Evolutionary conservation across 2,888 invertebrate species (phyloP).

Genomic region (Holacanthella duospinosa): DNA sequence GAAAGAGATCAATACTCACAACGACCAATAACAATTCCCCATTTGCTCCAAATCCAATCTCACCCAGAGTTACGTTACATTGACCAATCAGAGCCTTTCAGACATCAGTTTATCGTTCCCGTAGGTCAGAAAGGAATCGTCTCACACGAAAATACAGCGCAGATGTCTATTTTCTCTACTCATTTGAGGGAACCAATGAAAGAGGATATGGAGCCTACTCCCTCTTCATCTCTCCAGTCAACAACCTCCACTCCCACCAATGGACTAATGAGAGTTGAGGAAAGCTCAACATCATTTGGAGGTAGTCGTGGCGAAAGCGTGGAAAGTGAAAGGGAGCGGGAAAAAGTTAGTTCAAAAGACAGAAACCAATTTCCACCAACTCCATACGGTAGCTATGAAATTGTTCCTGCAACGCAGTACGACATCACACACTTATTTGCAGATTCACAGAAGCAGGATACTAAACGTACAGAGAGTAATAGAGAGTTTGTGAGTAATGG

Average conservation of each 20-base stretch:
- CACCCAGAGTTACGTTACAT: not conserved
- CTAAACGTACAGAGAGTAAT: not conserved
- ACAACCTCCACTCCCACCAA: not conserved
- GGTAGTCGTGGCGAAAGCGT: no score
- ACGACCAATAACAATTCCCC: slow-evolving; percentile 4
- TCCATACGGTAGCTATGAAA: slow-evolving; percentile 23
- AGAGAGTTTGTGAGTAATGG: not conserved
- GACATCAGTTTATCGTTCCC: no score
- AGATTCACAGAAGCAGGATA: slow-evolving; percentile 13
- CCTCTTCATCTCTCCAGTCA: not conserved
- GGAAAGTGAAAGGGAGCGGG: not conserved
- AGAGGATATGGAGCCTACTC: not conserved
- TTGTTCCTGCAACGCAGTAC: slow-evolving; percentile 36
- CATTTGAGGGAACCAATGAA: no score
- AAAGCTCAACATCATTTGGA: no score
- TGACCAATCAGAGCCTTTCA: not conserved
- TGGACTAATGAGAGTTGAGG: not conserved
- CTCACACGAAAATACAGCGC: no score
- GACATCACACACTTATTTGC: slow-evolving; percentile 35
- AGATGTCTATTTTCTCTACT: no score
- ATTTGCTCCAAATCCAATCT: not conserved
- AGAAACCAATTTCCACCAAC: no score
- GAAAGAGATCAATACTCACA: not conserved
- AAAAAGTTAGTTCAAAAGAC: not conserved
- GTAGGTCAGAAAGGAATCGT: no score